These are phyloP conservation scores for Palythoa caribaeorum DNA, from an alignment of 92 coral and sea anemone genomes.

Conservation along the genomic window DNA sequence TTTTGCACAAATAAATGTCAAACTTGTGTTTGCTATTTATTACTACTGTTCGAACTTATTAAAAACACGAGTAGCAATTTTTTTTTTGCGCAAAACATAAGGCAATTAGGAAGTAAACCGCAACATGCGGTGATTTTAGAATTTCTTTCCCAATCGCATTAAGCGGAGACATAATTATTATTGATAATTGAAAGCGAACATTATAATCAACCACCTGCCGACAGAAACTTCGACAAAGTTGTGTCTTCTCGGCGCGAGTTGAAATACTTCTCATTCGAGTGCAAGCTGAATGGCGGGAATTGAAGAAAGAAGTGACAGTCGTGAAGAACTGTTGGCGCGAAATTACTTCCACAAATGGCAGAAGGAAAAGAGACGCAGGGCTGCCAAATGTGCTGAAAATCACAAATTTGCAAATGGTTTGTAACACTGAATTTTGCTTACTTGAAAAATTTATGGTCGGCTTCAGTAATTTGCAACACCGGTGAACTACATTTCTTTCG, in stretches of 20 bases:
- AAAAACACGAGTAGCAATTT: no score
- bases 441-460: not conserved
- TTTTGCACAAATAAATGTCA: no score
- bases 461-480: not conserved
- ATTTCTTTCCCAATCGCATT: constrained; percentile 12
- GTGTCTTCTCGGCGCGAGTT: not conserved
- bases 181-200: not conserved
- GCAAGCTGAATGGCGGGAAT: constrained; percentile 51
- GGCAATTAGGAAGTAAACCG: not conserved
- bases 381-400: constrained; percentile 82
- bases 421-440: constrained; percentile 9
- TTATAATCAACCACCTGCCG: constrained; percentile 24
- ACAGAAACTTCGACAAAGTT: not conserved
- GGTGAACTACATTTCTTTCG: not conserved
- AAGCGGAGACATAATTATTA: not conserved
- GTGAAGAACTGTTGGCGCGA: constrained; percentile 36
- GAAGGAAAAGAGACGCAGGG: constrained; percentile 65
- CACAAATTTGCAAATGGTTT: constrained; percentile 85
- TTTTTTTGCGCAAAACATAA: no score
- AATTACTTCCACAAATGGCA: constrained; percentile 74
- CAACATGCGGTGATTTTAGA: not conserved
- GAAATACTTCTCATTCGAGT: not conserved
- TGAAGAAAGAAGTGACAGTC: not conserved
- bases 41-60: no score
- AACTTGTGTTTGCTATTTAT: no score